A percentile compares a stretch with the other conserved stretches of the same genome.
These are phyloP conservation scores for Liparis tanakae DNA, from an alignment of 2,797 vertebrate species.

Conservation along the genomic window DNA sequence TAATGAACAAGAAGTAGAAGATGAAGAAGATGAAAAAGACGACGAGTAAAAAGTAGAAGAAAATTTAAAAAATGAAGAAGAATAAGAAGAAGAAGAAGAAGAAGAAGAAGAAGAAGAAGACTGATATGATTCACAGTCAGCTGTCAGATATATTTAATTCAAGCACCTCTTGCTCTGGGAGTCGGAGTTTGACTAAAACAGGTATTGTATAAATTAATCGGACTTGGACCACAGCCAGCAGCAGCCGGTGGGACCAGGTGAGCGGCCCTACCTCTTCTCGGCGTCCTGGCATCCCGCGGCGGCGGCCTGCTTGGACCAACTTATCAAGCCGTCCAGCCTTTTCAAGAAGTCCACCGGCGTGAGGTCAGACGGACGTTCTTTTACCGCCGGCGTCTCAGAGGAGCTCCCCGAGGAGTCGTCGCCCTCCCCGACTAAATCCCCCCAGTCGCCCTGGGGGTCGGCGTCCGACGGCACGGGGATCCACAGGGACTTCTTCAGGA, in stretches of 20 bases:
- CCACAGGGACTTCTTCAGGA: conserved; percentile 88
- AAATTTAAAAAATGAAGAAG: no score
- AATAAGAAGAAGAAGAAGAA: no score
- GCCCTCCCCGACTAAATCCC: conserved; percentile 53
- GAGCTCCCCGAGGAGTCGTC: background rate
- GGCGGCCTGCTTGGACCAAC: conserved; percentile 88
- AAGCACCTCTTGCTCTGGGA: background rate
- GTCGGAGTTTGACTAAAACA: background rate
- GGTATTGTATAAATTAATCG: background rate
- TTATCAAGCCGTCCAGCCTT: conserved; percentile 88
- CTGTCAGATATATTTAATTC: background rate
- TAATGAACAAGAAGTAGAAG: no score
- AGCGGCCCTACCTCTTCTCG: conserved; percentile 73
- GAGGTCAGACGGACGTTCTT: conserved; percentile 62
- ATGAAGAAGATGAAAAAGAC: no score
- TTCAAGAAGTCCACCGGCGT: conserved; percentile 88
- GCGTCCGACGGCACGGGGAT: conserved; percentile 85
- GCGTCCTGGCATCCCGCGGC: conserved; percentile 79
- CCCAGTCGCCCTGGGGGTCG: conserved; percentile 57
- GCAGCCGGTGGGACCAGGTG: no score
- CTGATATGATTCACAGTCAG: background rate
- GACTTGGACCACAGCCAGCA: no score
- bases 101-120: background rate
- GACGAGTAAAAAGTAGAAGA: no score
- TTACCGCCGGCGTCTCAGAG: conserved; percentile 5